phyloP scores from a whole-genome alignment of 1,140 invertebrate genomes.

The Drosophila punjabiensis region DNA sequence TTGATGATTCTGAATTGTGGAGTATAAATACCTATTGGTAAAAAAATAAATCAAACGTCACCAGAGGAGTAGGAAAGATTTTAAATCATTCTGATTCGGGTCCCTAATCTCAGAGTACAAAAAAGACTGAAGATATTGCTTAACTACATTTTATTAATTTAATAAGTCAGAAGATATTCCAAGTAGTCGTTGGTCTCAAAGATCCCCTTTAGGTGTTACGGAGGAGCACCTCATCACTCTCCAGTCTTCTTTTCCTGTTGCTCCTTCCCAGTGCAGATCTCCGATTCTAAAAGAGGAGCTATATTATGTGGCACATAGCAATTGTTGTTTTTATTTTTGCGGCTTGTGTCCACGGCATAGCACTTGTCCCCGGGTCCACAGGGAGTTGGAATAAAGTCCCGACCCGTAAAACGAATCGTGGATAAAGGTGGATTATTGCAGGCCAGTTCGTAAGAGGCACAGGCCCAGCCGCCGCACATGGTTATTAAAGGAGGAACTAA shows the following conservation, averaged over 20 bases:
- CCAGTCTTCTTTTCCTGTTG: background rate
- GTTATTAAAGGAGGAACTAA: background rate
- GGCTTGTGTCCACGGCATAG: slow-evolving; percentile 47
- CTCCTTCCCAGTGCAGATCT: slow-evolving; percentile 10
- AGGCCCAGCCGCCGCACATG: slow-evolving; percentile 74
- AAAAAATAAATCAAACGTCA: no score
- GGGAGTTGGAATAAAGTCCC: slow-evolving; percentile 64
- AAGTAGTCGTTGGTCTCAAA: background rate
- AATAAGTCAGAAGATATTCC: background rate
- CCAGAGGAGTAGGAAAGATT: no score
- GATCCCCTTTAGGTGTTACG: background rate
- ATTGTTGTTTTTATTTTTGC: slow-evolving; percentile 31
- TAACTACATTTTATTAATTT: background rate
- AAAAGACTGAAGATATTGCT: background rate
- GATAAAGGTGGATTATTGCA: slow-evolving; percentile 63
- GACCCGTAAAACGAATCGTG: slow-evolving; percentile 58
- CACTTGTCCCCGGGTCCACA: slow-evolving; percentile 62
- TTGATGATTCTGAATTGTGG: no score
- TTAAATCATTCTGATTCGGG: no score
- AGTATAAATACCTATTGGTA: no score
- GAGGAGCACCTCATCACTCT: background rate
- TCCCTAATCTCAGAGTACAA: no score
- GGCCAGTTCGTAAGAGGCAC: slow-evolving; percentile 59
- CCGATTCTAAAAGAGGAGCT: background rate
- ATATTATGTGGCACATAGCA: slow-evolving; percentile 38